Percentiles rank a stretch among this genome's conserved stretches.
phyloP scores from a whole-genome alignment of 2,797 vertebrate genomes.

The Austrolebias charrua region DNA sequence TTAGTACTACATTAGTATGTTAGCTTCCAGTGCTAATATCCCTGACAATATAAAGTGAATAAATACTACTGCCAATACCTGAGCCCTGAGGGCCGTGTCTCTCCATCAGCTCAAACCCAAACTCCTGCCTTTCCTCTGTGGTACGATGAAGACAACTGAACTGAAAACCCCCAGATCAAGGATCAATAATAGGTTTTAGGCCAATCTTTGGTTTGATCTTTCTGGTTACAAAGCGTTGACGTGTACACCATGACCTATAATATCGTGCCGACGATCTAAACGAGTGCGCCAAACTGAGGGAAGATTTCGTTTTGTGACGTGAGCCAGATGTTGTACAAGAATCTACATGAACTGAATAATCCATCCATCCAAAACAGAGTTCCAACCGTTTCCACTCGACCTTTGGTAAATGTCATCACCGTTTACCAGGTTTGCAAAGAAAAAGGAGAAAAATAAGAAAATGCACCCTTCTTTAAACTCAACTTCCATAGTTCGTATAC shows the following conservation, averaged over 20 bases:
- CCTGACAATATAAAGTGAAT: constrained; percentile 94
- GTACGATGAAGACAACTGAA: constrained; percentile 54
- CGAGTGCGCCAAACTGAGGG: constrained; percentile 61
- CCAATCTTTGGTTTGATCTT: constrained; percentile 98
- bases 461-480: constrained; percentile 84
- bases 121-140: constrained; percentile 58
- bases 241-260: constrained; percentile 74
- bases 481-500: constrained; percentile 73
- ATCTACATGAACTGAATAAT: constrained; percentile 76
- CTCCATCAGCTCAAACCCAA: constrained; percentile 72
- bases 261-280: constrained; percentile 62
- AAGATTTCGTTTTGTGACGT: constrained; percentile 65
- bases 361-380: constrained; percentile 80
- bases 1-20: constrained; percentile 91
- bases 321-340: constrained; percentile 64
- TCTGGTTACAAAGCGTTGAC: constrained; percentile 71
- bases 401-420: constrained; percentile 90
- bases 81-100: constrained; percentile 80
- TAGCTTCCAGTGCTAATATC: constrained; percentile 96
- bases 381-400: constrained; percentile 81
- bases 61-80: constrained; percentile 87
- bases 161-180: constrained; percentile 71
- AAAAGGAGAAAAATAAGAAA: constrained; percentile 61
- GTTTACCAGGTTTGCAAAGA: constrained; percentile 74
- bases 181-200: constrained; percentile 82